Evolutionary conservation across 2,113 vertebrate genomes (phyloP).

Genomic region (Grantiella picta): DNA sequence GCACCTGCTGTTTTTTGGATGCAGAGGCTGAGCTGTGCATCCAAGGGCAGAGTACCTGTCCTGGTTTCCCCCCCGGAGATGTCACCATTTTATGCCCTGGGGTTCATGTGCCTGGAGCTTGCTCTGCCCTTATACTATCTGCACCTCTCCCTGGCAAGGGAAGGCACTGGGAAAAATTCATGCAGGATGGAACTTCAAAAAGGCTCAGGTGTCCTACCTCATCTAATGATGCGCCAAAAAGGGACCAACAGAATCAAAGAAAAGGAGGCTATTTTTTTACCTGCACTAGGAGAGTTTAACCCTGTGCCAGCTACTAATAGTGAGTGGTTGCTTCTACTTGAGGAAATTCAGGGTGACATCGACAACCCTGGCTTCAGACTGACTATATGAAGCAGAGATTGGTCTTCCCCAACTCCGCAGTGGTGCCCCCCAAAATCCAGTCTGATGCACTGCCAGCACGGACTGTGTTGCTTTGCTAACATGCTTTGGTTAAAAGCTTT

Average conservation of each 20-base stretch:
- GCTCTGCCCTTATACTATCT: neutral
- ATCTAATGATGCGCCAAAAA: neutral
- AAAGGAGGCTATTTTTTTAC: neutral
- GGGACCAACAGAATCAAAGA: neutral
- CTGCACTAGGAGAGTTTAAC: neutral
- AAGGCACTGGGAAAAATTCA: neutral
- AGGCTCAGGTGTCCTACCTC: neutral
- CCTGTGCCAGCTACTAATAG: neutral
- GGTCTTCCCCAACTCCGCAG: neutral
- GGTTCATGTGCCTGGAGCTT: fast-evolving
- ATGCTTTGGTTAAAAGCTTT: neutral
- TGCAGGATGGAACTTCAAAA: fast-evolving
- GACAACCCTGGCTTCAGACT: neutral
- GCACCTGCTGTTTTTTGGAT: neutral
- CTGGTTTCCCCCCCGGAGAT: neutral
- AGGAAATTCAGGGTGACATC: neutral
- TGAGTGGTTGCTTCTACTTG: fast-evolving
- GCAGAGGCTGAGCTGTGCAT: neutral
- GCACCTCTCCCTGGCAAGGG: neutral
- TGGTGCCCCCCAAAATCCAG: neutral
- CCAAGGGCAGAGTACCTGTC: neutral
- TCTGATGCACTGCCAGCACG: neutral
- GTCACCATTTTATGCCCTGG: neutral
- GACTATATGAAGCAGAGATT: neutral
- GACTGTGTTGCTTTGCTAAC: neutral